These are phyloP conservation scores for Ectropis grisescens DNA, from an alignment of 1,140 invertebrate species.

Conservation along the genomic window DNA sequence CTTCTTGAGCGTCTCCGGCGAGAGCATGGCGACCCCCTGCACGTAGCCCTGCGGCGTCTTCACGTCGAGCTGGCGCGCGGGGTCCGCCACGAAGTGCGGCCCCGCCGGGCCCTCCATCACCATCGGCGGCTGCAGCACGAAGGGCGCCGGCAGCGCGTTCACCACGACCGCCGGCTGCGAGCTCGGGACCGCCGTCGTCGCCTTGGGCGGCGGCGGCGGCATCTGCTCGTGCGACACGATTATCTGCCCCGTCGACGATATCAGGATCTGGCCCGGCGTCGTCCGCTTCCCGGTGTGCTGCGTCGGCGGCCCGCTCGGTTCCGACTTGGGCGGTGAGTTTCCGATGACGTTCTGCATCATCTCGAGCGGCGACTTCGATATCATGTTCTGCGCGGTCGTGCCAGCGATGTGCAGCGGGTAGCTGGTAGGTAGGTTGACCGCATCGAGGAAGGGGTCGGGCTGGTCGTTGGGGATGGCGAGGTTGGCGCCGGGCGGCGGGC, in stretches of 20 bases:
- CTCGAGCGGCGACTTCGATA: constrained; percentile 81
- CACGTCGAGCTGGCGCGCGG: constrained; percentile 44
- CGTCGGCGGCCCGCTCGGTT: constrained; percentile 25
- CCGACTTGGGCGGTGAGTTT: constrained; percentile 73
- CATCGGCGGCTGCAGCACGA: constrained; percentile 83
- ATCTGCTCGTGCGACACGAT: constrained; percentile 78
- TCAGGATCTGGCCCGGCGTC: constrained; percentile 78
- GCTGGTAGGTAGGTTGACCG: constrained; percentile 59
- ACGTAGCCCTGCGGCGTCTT: constrained; percentile 64
- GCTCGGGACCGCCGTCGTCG: constrained; percentile 68
- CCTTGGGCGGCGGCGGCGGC: constrained; percentile 76
- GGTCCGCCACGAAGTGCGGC: constrained; percentile 74
- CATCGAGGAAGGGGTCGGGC: constrained; percentile 49
- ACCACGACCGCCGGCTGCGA: constrained; percentile 84
- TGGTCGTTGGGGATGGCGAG: constrained; percentile 64
- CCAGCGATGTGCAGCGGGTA: constrained; percentile 65
- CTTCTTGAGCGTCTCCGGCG: constrained; percentile 79
- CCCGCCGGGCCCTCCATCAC: constrained; percentile 78
- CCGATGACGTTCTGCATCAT: constrained; percentile 87
- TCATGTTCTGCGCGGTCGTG: constrained; percentile 63
- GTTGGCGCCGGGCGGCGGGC: constrained; percentile 59
- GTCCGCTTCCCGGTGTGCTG: constrained; percentile 22
- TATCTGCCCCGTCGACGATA: constrained; percentile 81
- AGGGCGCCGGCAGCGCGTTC: constrained; percentile 84
- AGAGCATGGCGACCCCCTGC: constrained; percentile 73